Evolutionary conservation across 2,888 invertebrate species (phyloP), one percentile per base, ranked within the genome.

Genomic region (Ectemnius continuus): DNA sequence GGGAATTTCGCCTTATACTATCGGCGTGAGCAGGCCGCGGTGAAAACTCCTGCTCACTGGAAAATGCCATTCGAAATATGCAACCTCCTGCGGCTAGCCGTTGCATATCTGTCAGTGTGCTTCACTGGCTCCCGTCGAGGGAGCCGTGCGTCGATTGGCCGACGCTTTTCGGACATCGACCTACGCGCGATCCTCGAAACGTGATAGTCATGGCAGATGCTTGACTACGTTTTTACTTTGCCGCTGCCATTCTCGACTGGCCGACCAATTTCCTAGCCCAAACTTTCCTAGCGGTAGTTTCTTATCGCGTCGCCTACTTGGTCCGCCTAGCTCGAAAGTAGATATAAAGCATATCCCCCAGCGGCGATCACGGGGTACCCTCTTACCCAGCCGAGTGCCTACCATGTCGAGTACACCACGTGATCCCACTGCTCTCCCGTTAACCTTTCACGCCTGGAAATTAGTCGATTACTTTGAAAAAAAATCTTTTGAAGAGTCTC

Each of bases 61-160:
- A 75, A 82, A 79, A 75, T 76, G 78, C 70, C 79, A 76, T 82
- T 72, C 79, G 79, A 73, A 70, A 74, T 76, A 73, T 76, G 74
- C 79, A 73, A 73, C 72, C 78, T 77, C 76, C 61, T 75, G 66
- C 79, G 79, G 79, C 79, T 76, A 80, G 74, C 83, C 84, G 78
- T 82, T 81, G 83, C 81, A 81, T 83, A 85, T 88, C 87, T 87
- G 84, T 88, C 87, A 86, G 83, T 83, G 84, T 83, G 85, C 86
- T 85, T 86, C 86, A 89, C 87, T 89, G 88, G 87, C 82, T 81
- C 83, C 73, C 71, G 77, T 65, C 73, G 77, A 87, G 87, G 87
- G 84, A 89, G 83, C 84, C 81, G 72, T 64, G 75, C 84, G 82
- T 80, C 81, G 86, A 89, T 89, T 89, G 89, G 88, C 79, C 70